Percentiles rank a stretch among this genome's conserved stretches.
Evolutionary conservation across 1,140 invertebrate species (phyloP).

Genomic region (Tetramorium simillimum): DNA sequence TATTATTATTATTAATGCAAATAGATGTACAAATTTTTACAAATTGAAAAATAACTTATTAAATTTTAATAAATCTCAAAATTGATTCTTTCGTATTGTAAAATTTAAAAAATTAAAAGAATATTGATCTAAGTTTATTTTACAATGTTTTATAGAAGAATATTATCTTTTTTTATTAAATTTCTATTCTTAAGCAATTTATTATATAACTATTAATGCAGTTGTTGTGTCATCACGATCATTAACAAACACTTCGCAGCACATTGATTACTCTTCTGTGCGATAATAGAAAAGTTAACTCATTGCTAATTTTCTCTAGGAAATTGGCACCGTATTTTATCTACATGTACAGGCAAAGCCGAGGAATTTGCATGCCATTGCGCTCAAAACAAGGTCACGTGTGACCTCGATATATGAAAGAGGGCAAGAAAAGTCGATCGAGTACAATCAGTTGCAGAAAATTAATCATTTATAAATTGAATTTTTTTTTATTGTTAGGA

Average conservation of each 20-base stretch:
- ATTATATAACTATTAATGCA: conserved; percentile 30
- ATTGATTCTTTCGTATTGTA: background rate
- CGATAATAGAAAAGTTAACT: conserved; percentile 56
- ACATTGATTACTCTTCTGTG: conserved; percentile 21
- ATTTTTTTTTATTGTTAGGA: background rate
- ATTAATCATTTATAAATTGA: conserved; percentile 17
- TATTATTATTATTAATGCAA: background rate
- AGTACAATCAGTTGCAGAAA: conserved; percentile 12
- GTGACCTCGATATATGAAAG: conserved; percentile 56
- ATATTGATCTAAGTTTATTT: background rate
- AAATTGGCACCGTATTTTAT: conserved; percentile 18
- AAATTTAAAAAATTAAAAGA: background rate
- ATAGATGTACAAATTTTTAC: background rate
- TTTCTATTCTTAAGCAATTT: conserved; percentile 16
- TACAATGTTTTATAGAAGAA: background rate
- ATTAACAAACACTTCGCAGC: background rate
- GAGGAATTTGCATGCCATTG: conserved; percentile 59
- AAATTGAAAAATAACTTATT: background rate
- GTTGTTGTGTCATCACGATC: conserved; percentile 22
- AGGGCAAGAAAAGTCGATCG: conserved; percentile 48
- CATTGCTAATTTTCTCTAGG: conserved; percentile 57
- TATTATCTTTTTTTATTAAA: background rate
- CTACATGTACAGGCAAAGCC: conserved; percentile 4
- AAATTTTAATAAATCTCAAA: background rate
- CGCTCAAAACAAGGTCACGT: conserved; percentile 62